These are phyloP conservation scores for Pammene aurita DNA, from an alignment of 2,888 invertebrate species.

Conservation along the genomic window DNA sequence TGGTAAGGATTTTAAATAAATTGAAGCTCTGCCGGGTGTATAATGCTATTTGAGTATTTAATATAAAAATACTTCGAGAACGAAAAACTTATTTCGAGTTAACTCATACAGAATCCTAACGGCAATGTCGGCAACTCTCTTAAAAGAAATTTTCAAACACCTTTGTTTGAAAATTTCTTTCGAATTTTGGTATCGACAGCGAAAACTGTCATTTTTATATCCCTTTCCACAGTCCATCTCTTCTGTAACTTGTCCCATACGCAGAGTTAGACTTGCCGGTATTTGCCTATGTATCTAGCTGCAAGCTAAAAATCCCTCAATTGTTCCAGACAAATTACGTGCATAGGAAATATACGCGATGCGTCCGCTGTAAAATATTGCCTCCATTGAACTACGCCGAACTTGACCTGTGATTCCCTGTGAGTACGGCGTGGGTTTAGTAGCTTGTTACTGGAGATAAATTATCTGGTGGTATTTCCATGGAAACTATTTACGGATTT, in stretches of 20 bases:
- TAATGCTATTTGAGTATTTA: too few relatives aligned
- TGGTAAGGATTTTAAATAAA: neutral
- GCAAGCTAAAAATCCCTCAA: slow-evolving; percentile 73
- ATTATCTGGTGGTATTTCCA: slow-evolving; percentile 5
- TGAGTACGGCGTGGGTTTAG: slow-evolving; percentile 19
- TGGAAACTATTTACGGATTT: neutral
- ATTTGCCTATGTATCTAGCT: slow-evolving; percentile 67
- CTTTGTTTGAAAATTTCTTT: too few relatives aligned
- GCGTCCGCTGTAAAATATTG: slow-evolving; percentile 35
- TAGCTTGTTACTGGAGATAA: slow-evolving; percentile 2
- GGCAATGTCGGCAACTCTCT: too few relatives aligned
- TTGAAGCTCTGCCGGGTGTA: too few relatives aligned
- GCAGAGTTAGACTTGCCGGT: slow-evolving; percentile 58
- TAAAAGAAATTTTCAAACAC: too few relatives aligned
- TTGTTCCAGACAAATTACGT: slow-evolving; percentile 75
- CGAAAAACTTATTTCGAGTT: too few relatives aligned
- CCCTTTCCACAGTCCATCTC: neutral
- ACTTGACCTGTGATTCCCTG: slow-evolving; percentile 27
- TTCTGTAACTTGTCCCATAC: slow-evolving; percentile 50
- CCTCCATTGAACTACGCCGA: slow-evolving; percentile 34
- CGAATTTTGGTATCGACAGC: too few relatives aligned
- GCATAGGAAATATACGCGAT: slow-evolving; percentile 53
- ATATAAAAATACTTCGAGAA: too few relatives aligned
- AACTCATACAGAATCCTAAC: too few relatives aligned
- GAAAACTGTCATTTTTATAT: too few relatives aligned